Evolutionary conservation across 2,797 vertebrate genomes (phyloP), one percentile per base, ranked within the genome.

Genomic region (Paguma larvata): DNA sequence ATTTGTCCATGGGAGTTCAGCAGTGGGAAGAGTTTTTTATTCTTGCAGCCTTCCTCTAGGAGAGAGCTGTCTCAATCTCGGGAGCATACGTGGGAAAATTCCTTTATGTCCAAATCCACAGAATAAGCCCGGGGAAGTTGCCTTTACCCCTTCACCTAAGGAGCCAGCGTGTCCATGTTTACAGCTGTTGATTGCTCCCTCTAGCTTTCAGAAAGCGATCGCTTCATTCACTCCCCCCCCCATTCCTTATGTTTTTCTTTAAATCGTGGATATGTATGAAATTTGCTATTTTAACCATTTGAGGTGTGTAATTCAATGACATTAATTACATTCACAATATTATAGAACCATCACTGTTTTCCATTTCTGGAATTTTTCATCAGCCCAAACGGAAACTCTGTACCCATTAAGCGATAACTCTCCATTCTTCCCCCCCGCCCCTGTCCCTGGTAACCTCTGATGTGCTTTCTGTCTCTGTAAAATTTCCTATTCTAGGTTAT

Each of bases 61-160:
- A 51, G 18, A 89, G 32, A 84, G 38, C 90, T 82, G 25, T 68
- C 59, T 68, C 46, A 70, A 38, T 75, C 16, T 59, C 25, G 95
- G 80, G 25, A 46, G 30, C 1, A 30, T 6, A 48, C 15, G 18
- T n/a, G 32, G 59, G 27, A n/a, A 27, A 51, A 44, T 53, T 14
- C 6, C 21, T 83, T 67, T 21, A 15, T 63, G 38, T 51, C 41
- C 63, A 44, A 32, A 30, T 41, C 79, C 82, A 10, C 8, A 73
- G 30, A 62, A 41, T 18, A 27, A 59, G 78, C n/a, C 63, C 30
- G 1, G 30, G 44, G 2, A 62, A 7, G 14, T 84, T 23, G 77
- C 72, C 25, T 59, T 21, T 10, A 14, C 30, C 38, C 59, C 13
- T 7, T 32, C 9, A 13, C 6, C 51, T 5, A 3, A 34, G 62